These are phyloP conservation scores for Epizoanthus rinbou DNA, from an alignment of 92 coral and sea anemone species.

Conservation along the genomic window DNA sequence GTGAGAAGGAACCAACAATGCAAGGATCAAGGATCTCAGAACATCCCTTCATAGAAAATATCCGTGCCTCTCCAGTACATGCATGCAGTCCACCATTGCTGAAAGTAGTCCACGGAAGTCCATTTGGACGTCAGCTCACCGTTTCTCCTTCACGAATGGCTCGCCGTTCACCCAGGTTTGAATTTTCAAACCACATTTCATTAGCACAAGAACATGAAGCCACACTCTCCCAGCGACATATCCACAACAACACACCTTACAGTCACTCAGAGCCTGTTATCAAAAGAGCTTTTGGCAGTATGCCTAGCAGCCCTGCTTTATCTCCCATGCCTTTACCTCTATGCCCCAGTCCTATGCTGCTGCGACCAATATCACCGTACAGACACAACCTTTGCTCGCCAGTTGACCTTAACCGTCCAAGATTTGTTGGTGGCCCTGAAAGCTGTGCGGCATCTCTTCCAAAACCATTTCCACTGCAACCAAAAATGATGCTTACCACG, in stretches of 20 bases:
- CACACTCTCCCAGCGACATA: neutral
- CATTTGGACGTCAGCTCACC: neutral
- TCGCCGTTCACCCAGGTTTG: neutral
- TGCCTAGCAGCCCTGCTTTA: neutral
- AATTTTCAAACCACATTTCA: neutral
- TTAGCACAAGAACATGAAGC: neutral
- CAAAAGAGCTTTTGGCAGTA: neutral
- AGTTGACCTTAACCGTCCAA: neutral
- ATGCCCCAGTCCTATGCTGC: neutral
- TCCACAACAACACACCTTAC: neutral
- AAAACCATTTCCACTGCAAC: slow-evolving; percentile 5
- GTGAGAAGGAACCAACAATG: neutral
- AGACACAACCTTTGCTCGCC: neutral
- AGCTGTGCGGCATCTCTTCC: neutral
- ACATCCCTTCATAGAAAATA: neutral
- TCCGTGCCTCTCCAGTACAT: neutral
- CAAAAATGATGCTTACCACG: slow-evolving; percentile 1
- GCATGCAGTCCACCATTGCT: neutral
- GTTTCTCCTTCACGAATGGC: slow-evolving; percentile 8
- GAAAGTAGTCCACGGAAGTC: neutral
- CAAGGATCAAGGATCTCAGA: neutral
- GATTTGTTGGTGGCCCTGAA: neutral
- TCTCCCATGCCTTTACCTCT: slow-evolving; percentile 9
- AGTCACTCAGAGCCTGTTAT: neutral
- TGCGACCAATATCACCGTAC: neutral